Percentiles rank a stretch among this genome's conserved stretches.
Conservation (phyloP, 2,113 vertebrate species). For the Gallinago undulata region DNA sequence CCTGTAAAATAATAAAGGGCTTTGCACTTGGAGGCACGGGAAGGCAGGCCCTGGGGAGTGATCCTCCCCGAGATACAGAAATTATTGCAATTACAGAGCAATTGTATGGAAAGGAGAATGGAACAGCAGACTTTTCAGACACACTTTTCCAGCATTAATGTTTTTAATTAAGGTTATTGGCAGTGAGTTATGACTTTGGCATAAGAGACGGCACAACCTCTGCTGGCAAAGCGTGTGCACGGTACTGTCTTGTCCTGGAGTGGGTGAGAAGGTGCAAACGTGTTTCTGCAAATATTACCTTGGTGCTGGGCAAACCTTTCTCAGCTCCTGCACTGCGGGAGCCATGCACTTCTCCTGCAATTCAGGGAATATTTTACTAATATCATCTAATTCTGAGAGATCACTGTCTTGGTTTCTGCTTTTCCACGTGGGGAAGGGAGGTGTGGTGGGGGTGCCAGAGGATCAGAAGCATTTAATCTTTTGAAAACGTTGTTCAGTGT, state of each 20-base stretch:
- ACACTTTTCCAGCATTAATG: slow-evolving; percentile 46
- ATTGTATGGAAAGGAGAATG: background rate
- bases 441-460: background rate
- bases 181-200: slow-evolving; percentile 39
- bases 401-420: background rate
- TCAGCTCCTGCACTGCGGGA: fast-evolving
- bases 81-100: slow-evolving; percentile 56
- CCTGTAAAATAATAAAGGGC: slow-evolving; percentile 40
- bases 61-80: slow-evolving; percentile 22
- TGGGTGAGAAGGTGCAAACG: background rate
- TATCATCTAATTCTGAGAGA: background rate
- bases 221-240: background rate
- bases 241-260: background rate
- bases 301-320: background rate
- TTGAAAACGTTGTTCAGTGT: background rate
- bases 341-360: background rate
- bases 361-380: background rate
- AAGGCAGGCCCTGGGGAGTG: slow-evolving; percentile 24
- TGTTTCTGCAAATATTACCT: background rate
- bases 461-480: background rate
- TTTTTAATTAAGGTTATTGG: slow-evolving; percentile 68
- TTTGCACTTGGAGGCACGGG: slow-evolving; percentile 41
- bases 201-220: background rate
- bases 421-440: background rate
- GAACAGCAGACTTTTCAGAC: slow-evolving; percentile 39